Evolutionary conservation across 2,113 vertebrate genomes (phyloP).

Genomic region (Peromyscus leucopus): DNA sequence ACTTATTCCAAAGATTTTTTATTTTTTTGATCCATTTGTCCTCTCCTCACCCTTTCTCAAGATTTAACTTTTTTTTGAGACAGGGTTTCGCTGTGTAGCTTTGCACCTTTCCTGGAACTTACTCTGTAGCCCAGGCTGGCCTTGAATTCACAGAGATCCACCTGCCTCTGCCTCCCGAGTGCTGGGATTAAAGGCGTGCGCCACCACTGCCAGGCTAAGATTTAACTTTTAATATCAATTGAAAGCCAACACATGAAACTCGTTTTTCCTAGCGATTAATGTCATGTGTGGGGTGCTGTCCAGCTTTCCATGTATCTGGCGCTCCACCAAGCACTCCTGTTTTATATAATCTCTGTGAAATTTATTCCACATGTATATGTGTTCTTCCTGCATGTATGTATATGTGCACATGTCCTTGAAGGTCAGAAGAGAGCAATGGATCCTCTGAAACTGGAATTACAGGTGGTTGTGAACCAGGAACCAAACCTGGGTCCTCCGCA

Average conservation of each 20-base stretch:
- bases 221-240: background rate
- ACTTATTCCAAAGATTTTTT: background rate
- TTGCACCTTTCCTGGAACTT: too few species aligned
- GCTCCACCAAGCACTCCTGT: background rate
- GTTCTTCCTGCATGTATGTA: background rate
- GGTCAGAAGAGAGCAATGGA: background rate
- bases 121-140: too few species aligned
- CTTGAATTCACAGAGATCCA: too few species aligned
- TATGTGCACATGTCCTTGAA: background rate
- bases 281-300: background rate
- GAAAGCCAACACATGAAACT: background rate
- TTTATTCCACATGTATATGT: background rate
- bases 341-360: background rate
- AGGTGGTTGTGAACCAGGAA: background rate
- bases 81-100: too few species aligned
- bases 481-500: background rate
- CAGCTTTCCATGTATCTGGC: background rate
- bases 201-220: background rate
- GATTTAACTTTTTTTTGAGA: background rate
- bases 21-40: constrained; percentile 27
- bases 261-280: background rate
- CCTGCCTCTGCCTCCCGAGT: too few species aligned
- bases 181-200: too few species aligned
- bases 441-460: background rate
- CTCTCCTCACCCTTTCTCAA: background rate